These are phyloP conservation scores for Darwinula stevensoni DNA, from an alignment of 2,888 invertebrate species.

Conservation along the genomic window DNA sequence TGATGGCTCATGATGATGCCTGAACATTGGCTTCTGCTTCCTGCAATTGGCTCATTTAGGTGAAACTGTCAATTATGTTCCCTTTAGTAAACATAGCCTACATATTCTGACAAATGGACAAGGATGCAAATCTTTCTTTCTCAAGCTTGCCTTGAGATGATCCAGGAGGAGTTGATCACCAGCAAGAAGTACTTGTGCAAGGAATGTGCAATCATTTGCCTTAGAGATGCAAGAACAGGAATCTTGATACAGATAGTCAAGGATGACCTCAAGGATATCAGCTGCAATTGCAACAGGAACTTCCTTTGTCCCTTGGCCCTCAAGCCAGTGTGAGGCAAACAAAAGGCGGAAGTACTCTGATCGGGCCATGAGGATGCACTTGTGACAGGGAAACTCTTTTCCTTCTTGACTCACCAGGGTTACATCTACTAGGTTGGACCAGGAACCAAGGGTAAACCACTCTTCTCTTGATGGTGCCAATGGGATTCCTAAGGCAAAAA, in stretches of 20 bases:
- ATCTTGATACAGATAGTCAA: conserved; percentile 46
- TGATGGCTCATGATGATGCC: no score
- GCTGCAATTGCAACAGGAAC: conserved; percentile 25
- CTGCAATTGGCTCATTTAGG: no score
- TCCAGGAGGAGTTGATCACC: conserved; percentile 49
- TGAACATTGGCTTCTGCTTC: no score
- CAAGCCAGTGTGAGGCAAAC: conserved; percentile 25
- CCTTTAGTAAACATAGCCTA: no score
- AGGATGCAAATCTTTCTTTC: no score
- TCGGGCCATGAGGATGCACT: conserved; percentile 44
- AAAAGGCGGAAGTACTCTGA: conserved; percentile 62
- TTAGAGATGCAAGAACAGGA: conserved; percentile 26
- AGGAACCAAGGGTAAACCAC: no score
- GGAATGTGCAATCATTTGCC: conserved; percentile 33
- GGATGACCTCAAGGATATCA: conserved; percentile 28
- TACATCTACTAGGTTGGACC: conserved; percentile 28
- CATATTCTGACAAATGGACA: no score
- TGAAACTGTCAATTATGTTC: no score
- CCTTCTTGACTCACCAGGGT: conserved; percentile 23
- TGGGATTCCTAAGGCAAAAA: no score
- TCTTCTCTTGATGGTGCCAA: no score
- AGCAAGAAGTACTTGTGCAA: conserved; percentile 39
- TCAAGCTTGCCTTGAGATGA: conserved; percentile 33
- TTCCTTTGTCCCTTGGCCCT: background rate
- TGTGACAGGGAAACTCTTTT: conserved; percentile 30